phyloP scores from a whole-genome alignment of 1,140 invertebrate genomes.

The Euwallacea fornicatus region DNA sequence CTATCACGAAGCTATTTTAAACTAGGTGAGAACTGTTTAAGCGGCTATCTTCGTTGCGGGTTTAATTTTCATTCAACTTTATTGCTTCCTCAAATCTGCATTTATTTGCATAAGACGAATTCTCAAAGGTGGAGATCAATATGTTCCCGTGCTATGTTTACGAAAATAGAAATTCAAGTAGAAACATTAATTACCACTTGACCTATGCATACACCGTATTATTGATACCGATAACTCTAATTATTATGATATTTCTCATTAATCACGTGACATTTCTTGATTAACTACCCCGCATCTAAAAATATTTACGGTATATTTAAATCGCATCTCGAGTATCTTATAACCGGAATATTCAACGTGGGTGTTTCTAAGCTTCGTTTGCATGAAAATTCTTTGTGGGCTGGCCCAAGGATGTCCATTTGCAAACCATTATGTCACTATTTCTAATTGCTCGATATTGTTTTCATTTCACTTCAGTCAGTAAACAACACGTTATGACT shows the following conservation, averaged over 20 bases:
- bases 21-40: neutral
- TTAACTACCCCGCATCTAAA: too few relatives aligned
- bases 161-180: neutral
- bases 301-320: too few relatives aligned
- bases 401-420: conserved; percentile 21
- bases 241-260: too few relatives aligned
- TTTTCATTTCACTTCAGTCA: conserved; percentile 6
- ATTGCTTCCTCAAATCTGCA: conserved; percentile 10
- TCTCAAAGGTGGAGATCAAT: conserved; percentile 1
- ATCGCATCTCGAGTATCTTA: too few relatives aligned
- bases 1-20: neutral
- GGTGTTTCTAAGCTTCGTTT: conserved; percentile 8
- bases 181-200: neutral
- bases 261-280: too few relatives aligned
- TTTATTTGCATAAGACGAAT: neutral
- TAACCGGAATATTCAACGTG: too few relatives aligned
- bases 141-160: neutral
- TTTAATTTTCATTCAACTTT: conserved; percentile 8
- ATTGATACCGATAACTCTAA: too few relatives aligned
- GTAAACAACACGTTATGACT: neutral
- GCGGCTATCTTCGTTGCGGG: neutral
- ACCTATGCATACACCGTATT: too few relatives aligned
- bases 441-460: conserved; percentile 17
- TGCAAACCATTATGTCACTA: conserved; percentile 21
- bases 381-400: conserved; percentile 26